These are phyloP conservation scores for Herminia tarsipennalis DNA, from an alignment of 2,888 invertebrate genomes.

Conservation along the genomic window DNA sequence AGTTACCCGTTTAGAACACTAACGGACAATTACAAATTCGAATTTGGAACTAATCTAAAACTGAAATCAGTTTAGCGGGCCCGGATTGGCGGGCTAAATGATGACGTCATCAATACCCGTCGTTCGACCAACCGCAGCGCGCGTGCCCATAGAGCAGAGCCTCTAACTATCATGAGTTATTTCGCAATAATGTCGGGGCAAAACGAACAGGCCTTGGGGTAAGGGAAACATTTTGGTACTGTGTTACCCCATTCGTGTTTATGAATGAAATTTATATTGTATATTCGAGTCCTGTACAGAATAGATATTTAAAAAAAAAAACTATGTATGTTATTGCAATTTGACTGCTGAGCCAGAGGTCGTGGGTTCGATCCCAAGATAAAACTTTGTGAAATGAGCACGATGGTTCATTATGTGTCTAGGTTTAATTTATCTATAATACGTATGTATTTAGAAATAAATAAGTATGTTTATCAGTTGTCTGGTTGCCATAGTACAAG, in stretches of 20 bases:
- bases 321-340: too few species aligned
- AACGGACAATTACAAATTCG: conserved; percentile 65
- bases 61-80: conserved; percentile 72
- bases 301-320: too few species aligned
- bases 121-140: conserved; percentile 69
- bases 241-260: neutral
- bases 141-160: conserved; percentile 33
- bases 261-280: too few species aligned
- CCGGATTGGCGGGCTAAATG: conserved; percentile 75
- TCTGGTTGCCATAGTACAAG: too few species aligned
- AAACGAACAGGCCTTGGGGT: conserved; percentile 17
- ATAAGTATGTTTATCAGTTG: too few species aligned
- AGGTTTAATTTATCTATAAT: too few species aligned
- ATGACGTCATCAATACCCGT: conserved; percentile 80
- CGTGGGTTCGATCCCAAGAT: too few species aligned
- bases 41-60: conserved; percentile 74
- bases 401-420: too few species aligned
- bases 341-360: too few species aligned
- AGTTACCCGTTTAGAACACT: conserved; percentile 25
- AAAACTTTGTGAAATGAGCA: too few species aligned
- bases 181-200: conserved; percentile 43
- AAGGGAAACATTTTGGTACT: neutral
- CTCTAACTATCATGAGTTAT: conserved; percentile 46
- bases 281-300: too few species aligned
- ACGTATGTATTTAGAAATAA: too few species aligned